Conservation (phyloP, 2,888 invertebrate species). For the Empis stercorea region DNA sequence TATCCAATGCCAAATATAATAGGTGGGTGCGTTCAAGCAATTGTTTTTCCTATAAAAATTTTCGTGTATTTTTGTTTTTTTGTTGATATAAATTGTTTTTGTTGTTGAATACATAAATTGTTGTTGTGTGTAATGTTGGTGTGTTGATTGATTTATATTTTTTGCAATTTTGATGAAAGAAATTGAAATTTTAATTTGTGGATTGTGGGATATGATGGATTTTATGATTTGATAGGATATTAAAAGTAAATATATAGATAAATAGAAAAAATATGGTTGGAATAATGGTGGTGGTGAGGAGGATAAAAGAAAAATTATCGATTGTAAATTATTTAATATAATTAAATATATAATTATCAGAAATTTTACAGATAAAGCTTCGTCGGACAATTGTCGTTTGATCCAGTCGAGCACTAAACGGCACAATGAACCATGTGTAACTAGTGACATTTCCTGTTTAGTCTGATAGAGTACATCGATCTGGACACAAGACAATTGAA, state of each 20-base stretch:
- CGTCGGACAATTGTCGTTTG: slow-evolving; percentile 33
- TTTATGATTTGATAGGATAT: background rate
- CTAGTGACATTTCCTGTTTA: slow-evolving; percentile 49
- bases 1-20: slow-evolving; percentile 44
- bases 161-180: no score
- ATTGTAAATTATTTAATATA: background rate
- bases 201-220: background rate
- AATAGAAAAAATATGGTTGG: background rate
- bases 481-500: slow-evolving; percentile 47
- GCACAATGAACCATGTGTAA: slow-evolving; percentile 45
- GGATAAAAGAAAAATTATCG: background rate
- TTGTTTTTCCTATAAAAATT: slow-evolving; percentile 10
- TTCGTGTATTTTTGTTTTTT: background rate
- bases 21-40: slow-evolving; percentile 17
- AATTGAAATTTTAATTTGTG: no score
- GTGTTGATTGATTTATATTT: no score
- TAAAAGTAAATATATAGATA: background rate
- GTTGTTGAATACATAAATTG: background rate
- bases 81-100: no score
- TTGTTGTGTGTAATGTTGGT: background rate
- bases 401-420: slow-evolving; percentile 54
- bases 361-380: slow-evolving; percentile 19
- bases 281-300: slow-evolving; percentile 13
- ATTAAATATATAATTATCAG: no score
- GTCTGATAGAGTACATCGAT: slow-evolving; percentile 65